phyloP scores from a whole-genome alignment of 2,113 vertebrate genomes.

The Bubalus kerabau region DNA sequence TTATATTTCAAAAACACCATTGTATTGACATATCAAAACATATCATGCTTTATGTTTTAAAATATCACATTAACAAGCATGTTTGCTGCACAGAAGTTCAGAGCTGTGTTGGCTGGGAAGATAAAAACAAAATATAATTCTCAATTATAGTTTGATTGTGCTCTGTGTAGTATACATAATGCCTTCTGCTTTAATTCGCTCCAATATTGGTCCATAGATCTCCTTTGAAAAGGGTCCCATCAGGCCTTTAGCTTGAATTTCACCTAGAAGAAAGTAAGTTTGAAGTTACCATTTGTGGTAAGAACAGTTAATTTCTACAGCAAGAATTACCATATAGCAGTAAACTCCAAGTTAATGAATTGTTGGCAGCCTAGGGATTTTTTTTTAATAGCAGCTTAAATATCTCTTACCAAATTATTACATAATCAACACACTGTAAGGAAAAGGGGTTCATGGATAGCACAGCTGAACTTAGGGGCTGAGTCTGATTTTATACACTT shows the following conservation, averaged over 20 bases:
- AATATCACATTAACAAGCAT: background rate
- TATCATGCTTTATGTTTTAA: background rate
- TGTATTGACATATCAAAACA: slow-evolving; percentile 31
- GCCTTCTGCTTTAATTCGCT: slow-evolving; percentile 89
- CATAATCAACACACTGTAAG: background rate
- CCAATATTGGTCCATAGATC: slow-evolving; percentile 88
- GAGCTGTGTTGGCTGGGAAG: background rate
- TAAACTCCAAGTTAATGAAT: background rate
- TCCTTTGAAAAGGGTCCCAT: slow-evolving; percentile 90
- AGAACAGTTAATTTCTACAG: background rate
- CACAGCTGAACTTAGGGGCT: background rate
- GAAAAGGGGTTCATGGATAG: background rate
- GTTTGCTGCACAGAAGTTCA: slow-evolving; percentile 2
- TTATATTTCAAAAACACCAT: slow-evolving; percentile 14
- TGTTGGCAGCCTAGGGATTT: background rate
- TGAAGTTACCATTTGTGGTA: background rate
- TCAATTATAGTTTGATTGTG: slow-evolving; percentile 73
- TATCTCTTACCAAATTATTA: background rate
- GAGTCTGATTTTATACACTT: background rate
- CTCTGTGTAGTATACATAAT: slow-evolving; percentile 85
- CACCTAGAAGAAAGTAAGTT: slow-evolving; percentile 82
- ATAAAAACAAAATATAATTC: background rate
- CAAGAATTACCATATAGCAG: background rate
- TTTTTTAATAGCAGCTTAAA: background rate
- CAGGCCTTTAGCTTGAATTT: slow-evolving; percentile 90